Evolutionary conservation across 2,888 invertebrate species (phyloP), one percentile per base, ranked within the genome.

Genomic region (Conchocele bisecta): DNA sequence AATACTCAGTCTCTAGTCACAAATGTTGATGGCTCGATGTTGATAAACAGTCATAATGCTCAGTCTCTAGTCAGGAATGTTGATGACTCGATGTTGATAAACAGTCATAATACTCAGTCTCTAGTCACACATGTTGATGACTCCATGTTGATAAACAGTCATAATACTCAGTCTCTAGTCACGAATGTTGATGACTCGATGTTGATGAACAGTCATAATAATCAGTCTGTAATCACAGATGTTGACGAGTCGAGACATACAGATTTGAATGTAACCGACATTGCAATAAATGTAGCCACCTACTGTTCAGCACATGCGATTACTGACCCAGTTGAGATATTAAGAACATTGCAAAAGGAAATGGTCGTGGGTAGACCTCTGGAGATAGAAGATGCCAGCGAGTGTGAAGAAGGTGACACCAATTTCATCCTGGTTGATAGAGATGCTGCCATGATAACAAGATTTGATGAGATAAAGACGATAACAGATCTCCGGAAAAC

Each of bases 381-480:
- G 22, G 51, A 51, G 33, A 51, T 51, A 22, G 51, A 51, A 33
- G 51, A 51, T 29, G 28, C 28, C 51, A 51, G 31, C 9, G 11
- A 51, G 51, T 22, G 24, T 51, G 20, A 31, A 28, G 29, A 51
- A 31, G 51, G 51, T 20, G 51, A 22, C 28, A 51, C 51, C 28
- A 51, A 51, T 33, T 51, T 28, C 33, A 51, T 51, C 33, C 33
- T 51, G 33, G 51, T 51, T 28, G 51, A 51, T 28, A 22, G 51
- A 33, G 28, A 29, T 28, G 33, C 31, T 29, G 9, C 29, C 17
- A 6, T 51, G 28, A 33, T 31, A 17, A 28, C 51, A 28, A 33
- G 31, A 28, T 51, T 51, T 28, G 51, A 51, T 51, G 51, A 51
- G 29, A 20, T 51, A n/a, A n/a, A n/a, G n/a, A n/a, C n/a, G n/a